These are phyloP conservation scores for Epinotia nisella DNA, from an alignment of 2,888 invertebrate species.

Conservation along the genomic window DNA sequence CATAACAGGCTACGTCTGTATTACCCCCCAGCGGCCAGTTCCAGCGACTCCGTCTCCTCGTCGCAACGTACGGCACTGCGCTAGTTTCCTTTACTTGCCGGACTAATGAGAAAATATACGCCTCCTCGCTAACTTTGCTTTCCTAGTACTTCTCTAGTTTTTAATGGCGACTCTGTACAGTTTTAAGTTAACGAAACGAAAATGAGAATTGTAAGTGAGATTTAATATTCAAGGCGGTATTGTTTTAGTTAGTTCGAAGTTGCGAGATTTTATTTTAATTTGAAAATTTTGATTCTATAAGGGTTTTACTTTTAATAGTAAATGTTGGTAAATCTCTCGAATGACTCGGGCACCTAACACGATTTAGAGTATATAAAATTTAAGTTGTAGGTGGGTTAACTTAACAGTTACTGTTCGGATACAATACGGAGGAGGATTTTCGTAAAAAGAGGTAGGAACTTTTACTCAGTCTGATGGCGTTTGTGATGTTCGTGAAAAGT, in stretches of 20 bases:
- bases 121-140: conserved; percentile 57
- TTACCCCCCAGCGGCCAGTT: conserved; percentile 40
- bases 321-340: background rate
- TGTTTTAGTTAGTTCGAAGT: conserved; percentile 17
- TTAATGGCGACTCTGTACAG: conserved; percentile 54
- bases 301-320: background rate
- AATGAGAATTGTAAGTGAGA: conserved; percentile 37
- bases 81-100: conserved; percentile 60
- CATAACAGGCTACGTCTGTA: conserved; percentile 37
- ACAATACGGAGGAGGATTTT: too few relatives aligned
- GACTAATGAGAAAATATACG: conserved; percentile 77
- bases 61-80: conserved; percentile 45
- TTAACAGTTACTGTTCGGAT: too few relatives aligned
- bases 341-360: too few relatives aligned
- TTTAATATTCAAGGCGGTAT: conserved; percentile 27
- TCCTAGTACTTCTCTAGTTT: conserved; percentile 67
- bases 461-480: too few relatives aligned
- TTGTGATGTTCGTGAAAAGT: too few relatives aligned
- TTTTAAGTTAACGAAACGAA: conserved; percentile 42
- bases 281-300: background rate
- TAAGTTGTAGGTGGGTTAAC: too few relatives aligned
- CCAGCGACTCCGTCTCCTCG: conserved; percentile 37
- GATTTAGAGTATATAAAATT: too few relatives aligned
- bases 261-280: conserved; percentile 23
- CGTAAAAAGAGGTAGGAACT: too few relatives aligned